Evolutionary conservation across 2,113 vertebrate genomes (phyloP), one percentile per base, ranked within the genome.

Genomic region (Perca schrenkii): DNA sequence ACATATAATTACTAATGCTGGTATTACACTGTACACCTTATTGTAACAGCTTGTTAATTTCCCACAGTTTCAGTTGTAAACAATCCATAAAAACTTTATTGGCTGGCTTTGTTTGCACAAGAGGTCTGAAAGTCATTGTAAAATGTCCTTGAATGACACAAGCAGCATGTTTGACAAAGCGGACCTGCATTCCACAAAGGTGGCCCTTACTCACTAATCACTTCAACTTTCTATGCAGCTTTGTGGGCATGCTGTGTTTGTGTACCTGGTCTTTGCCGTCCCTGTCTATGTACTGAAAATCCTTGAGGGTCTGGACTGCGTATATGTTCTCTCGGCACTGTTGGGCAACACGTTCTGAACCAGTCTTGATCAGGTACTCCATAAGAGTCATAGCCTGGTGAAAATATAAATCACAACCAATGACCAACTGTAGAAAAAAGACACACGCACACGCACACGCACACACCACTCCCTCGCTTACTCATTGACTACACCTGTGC

Each of bases 311-410:
- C 91, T 98, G 97, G 83, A 98, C 96, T 3, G 97, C 97, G 1
- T 98, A 98, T 80, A 98, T 98, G 90, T 98, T 98, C 91, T 98
- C 97, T 90, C 97, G 93, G 93, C 97, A 98, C 89, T 98, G 97
- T 85, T 98, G 97, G 0, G 97, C 97, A 36, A 98, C 97, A 0
- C 97, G 96, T 93, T 98, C 97, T 10, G 97, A 98, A 82, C 97
- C 97, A 0, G 97, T 98, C 95, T 98, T 98, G 79, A 98, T 97
- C 80, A 98, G 94, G 92, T 98, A 98, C 90, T 98, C 97, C 97
- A 98, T 97, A 85, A 98, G 94, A 13, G 97, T 98, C 97, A 98
- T 98, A 81, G 97, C 97, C 97, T 98, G 87, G 52, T 4, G 25
- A 68, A 71, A 63, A 68, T 1, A 64, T 1, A 80, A 64, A 74